Conservation (phyloP, 2,113 vertebrate species). For the Carlito syrichta region DNA sequence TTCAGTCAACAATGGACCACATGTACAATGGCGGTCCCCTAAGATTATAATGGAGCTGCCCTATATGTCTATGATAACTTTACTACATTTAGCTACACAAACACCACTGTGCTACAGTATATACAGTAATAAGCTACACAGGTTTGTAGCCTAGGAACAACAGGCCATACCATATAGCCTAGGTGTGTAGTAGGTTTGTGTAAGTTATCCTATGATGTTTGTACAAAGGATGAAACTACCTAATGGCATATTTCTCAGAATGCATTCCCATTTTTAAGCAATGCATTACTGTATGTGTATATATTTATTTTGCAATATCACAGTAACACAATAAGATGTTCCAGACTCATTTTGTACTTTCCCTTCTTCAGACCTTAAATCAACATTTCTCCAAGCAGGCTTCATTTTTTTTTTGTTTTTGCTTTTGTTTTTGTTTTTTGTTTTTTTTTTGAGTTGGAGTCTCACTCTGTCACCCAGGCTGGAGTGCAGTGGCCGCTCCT, state of each 20-base stretch:
- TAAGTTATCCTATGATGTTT: background rate
- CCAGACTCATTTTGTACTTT: background rate
- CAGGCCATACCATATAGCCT: background rate
- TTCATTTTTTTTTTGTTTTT: too few relatives aligned
- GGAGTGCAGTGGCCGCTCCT: too few relatives aligned
- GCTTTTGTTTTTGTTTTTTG: too few relatives aligned
- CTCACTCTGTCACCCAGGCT: too few relatives aligned
- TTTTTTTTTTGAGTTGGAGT: too few relatives aligned
- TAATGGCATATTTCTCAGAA: background rate
- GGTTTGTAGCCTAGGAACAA: background rate
- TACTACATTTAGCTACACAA: background rate
- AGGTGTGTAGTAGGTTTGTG: background rate
- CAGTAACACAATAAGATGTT: background rate
- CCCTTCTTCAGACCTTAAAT: background rate
- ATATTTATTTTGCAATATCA: background rate
- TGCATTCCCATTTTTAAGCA: background rate
- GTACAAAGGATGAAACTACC: background rate
- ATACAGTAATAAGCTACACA: background rate
- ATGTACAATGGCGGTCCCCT: background rate
- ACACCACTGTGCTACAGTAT: background rate
- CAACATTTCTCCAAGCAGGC: background rate
- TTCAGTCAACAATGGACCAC: background rate
- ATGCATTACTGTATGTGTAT: background rate
- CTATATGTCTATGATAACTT: background rate
- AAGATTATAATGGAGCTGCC: background rate